Evolutionary conservation across 2,797 vertebrate species (phyloP), one percentile per base, ranked within the genome.

Genomic region (Eleutherodactylus coqui): DNA sequence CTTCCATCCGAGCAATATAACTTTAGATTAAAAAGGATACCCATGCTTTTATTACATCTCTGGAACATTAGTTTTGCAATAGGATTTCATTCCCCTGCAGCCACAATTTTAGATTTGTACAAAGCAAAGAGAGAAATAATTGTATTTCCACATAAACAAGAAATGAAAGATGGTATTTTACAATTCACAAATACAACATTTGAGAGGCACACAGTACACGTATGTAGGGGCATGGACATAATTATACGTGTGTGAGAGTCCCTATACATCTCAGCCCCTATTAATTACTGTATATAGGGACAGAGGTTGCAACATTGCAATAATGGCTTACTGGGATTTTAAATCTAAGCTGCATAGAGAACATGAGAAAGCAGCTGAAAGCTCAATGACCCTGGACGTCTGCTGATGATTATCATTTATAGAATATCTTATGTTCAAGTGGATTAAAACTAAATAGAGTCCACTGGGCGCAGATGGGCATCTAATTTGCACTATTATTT

Each of bases 31-130:
- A 78, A 79, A 87, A 72, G 34, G 49, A 77, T 77, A 60, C 81
- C 53, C 51, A 60, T 70, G 75, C 49, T 84, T 83, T 87, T 79
- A 84, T 84, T 87, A 34, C 67, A 69, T 51, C 49, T 83, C 32
- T 64, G 75, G 64, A 51, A 87, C 86, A 83, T 87, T 87, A 62
- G 82, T 67, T 87, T 87, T 64, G 41, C 81, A 72, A 83, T 84
- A 84, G 82, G 75, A 84, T 87, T 77, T 79, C 45, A 64, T 79
- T 47, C 36, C 80, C 86, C 86, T 78, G 75, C 70, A 87, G 86
- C 83, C 82, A 84, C 75, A 64, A 79, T 84, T 84, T 84, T 49
- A 72, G 34, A 73, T 85, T 73, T 76, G 58, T 67, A 80, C 38
- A 19, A 64, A 79, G 67, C 64, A 79, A 69, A 43, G 32, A 64